Base-by-base conservation (phyloP, 2,888 invertebrate genomes). In the Cantharis rustica region DNA sequence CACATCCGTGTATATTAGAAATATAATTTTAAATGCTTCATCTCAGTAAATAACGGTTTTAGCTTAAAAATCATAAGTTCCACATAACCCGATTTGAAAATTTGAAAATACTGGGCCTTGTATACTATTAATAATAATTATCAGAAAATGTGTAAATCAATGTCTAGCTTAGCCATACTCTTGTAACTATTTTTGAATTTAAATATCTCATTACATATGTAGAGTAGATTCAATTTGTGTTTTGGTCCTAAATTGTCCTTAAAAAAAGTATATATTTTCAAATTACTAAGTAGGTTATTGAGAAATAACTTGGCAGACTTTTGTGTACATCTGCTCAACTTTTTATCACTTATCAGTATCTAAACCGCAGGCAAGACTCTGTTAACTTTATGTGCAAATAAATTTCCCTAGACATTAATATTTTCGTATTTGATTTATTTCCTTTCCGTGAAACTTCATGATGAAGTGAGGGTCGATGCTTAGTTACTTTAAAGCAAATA, bases 401-500 rank as follows among this genome's bases (percentile, higher is more conserved):
- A 75, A 75, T 75, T 75, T 75, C 75, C 75, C 75, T 69, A 71
- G 75, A 72, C 75, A 69, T 75, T 75, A 75, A 75, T 75, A 75
- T 75, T 75, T 75, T 72, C 75, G 72, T 68, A 75, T 75, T 75
- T 75, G 75, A 75, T 75, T 75, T 75, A 75, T 75, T 75, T 71
- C 69, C 72, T 72, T 75, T 72, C 72, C 71, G 64, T 66, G 68
- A 71, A 68, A 75, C 72, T 72, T 61, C 75, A 68, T 75, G 75
- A 75, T 75, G 75, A 75, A 75, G 75, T 75, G 75, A 62, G 69
- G 75, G 72, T 72, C 75, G 75, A 72, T 72, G 68, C 68, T 75
- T 75, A 75, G 72, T 71, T 72, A 75, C 75, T 75, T 75, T 75
- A 75, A 75, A 75, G 75, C 68, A 75, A 69, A 75, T 75, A 69